Evolutionary conservation across 1,140 invertebrate genomes (phyloP).

Genomic region (Manduca sexta): DNA sequence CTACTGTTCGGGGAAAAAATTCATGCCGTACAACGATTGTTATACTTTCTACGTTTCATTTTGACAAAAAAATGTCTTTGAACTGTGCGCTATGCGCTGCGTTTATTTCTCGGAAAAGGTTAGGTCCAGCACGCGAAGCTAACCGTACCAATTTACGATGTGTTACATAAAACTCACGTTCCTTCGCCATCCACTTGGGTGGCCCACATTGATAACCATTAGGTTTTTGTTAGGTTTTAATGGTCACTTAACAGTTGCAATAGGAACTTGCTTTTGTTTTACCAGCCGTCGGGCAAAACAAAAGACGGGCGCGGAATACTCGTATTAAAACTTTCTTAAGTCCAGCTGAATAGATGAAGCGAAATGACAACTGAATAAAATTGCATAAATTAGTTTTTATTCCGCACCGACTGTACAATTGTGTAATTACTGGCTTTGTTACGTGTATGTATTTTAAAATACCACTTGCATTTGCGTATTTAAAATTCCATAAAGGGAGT

Average conservation of each 20-base stretch:
- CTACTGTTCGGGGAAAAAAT: conserved; percentile 54
- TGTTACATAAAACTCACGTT: conserved; percentile 56
- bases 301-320: background rate
- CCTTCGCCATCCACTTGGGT: conserved; percentile 56
- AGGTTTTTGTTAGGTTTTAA: conserved; percentile 50
- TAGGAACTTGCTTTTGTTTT: conserved; percentile 29
- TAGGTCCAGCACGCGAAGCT: conserved; percentile 35
- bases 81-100: conserved; percentile 43
- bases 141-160: conserved; percentile 56
- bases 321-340: too few relatives aligned
- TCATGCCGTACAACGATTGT: conserved; percentile 40
- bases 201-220: conserved; percentile 49
- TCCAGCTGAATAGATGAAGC: too few relatives aligned
- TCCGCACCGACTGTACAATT: too few relatives aligned
- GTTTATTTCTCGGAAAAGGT: conserved; percentile 48
- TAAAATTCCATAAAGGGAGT: too few relatives aligned
- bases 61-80: conserved; percentile 58
- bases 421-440: too few relatives aligned
- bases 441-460: too few relatives aligned
- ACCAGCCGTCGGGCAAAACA: conserved; percentile 16
- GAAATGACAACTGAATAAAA: too few relatives aligned
- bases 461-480: too few relatives aligned
- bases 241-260: conserved; percentile 35
- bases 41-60: conserved; percentile 57
- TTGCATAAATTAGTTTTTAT: too few relatives aligned